Percentiles rank a stretch among this genome's conserved stretches.
These are phyloP conservation scores for Fistularia tabacaria DNA, from an alignment of 2,797 vertebrate species.

Conservation along the genomic window DNA sequence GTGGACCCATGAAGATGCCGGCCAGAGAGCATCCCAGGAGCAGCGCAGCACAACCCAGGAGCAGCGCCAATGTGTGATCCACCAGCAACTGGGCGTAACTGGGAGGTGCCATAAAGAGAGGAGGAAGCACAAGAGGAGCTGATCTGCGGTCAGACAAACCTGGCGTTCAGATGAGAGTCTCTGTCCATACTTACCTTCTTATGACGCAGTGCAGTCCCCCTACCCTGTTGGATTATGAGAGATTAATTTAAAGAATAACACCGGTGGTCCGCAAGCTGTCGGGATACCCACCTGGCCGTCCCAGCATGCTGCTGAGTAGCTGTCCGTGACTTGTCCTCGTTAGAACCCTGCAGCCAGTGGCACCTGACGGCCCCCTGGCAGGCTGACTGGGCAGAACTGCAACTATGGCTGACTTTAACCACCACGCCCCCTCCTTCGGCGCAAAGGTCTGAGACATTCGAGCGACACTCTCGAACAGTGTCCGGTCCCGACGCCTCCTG, in stretches of 20 bases:
- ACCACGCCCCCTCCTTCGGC: conserved; percentile 43
- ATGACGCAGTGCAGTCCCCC: conserved; percentile 84
- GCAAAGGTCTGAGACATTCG: conserved; percentile 27
- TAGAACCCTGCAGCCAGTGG: conserved; percentile 83
- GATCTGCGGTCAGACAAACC: neutral
- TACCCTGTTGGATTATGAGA: conserved; percentile 69
- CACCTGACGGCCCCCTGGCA: conserved; percentile 62
- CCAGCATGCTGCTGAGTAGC: conserved; percentile 82
- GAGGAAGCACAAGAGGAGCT: conserved; percentile 6
- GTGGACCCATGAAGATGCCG: conserved; percentile 81
- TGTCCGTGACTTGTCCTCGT: conserved; percentile 70
- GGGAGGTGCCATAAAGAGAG: conserved; percentile 20
- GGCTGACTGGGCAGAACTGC: conserved; percentile 68
- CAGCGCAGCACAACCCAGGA: conserved; percentile 76
- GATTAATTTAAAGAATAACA: no score
- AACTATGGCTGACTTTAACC: conserved; percentile 57
- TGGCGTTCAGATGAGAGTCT: neutral
- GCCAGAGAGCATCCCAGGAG: conserved; percentile 83
- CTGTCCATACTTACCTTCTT: conserved; percentile 79
- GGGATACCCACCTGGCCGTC: conserved; percentile 81
- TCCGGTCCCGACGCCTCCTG: conserved; percentile 44
- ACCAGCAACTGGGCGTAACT: conserved; percentile 91
- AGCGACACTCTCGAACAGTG: conserved; percentile 42
- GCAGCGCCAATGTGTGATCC: conserved; percentile 81
- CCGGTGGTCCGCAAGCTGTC: neutral